phyloP scores from a whole-genome alignment of 2,113 vertebrate genomes.

The Nycticebus coucang region DNA sequence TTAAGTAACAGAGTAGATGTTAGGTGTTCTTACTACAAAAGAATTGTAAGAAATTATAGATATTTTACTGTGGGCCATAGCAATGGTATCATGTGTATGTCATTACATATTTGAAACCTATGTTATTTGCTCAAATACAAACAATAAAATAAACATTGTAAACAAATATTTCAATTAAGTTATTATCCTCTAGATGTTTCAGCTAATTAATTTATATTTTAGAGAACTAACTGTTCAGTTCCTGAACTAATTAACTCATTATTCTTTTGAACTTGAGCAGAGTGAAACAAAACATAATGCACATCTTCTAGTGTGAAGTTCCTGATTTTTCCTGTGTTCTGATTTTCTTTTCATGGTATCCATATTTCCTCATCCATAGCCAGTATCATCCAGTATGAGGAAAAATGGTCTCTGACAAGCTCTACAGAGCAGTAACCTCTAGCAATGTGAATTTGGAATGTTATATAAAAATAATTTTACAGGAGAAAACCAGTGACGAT shows the following conservation, averaged over 20 bases:
- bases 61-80: neutral
- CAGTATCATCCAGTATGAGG: neutral
- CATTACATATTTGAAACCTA: neutral
- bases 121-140: neutral
- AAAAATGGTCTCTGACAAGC: neutral
- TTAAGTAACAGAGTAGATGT: neutral
- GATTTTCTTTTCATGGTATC: neutral
- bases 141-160: conserved; percentile 28
- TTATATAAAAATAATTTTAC: neutral
- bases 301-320: neutral
- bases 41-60: neutral
- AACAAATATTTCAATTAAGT: conserved; percentile 48
- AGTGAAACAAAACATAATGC: conserved; percentile 1
- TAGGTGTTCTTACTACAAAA: neutral
- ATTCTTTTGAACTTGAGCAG: conserved; percentile 60
- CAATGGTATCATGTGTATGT: neutral
- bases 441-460: neutral
- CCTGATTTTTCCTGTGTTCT: neutral
- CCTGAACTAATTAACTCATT: conserved; percentile 40
- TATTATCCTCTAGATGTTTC: conserved; percentile 45
- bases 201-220: conserved; percentile 57
- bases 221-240: conserved; percentile 19
- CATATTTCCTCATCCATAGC: neutral
- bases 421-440: neutral
- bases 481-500: neutral